Evolutionary conservation across 2,797 vertebrate species (phyloP), one percentile per base, ranked within the genome.

Genomic region (Alosa sapidissima): DNA sequence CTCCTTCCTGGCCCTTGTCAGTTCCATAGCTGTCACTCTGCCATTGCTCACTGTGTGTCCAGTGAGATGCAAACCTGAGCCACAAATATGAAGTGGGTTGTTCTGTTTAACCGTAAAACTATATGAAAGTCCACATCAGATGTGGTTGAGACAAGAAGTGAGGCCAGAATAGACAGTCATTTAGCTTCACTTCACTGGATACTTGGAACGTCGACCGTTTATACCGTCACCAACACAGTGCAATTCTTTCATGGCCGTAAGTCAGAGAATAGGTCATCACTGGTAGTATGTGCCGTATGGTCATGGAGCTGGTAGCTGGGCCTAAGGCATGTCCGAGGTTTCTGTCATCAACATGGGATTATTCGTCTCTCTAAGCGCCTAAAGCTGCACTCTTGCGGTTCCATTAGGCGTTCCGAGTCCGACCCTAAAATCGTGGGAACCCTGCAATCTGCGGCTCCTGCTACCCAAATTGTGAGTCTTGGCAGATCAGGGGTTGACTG

Each of bases 381-480:
- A 36, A 81, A 82, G 72, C 49, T 28, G 48, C 84, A n/a, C 54
- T 81, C 51, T 60, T 82, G 85, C 48, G 84, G 65, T 81, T 84
- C 41, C 41, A 78, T 68, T 49, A 60, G n/a, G 45, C 49, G 8
- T 60, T 47, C 24, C 68, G 78, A 62, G 78, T 81, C 55, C 81
- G 58, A 52, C 82, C 81, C 81, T 72, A 49, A 83, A 85, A 55
- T 10, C 52, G 21, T 45, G 48, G 14, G 68, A 84, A 82, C 52
- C 60, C 16, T 65, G 36, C 41, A 65, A 51, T 82, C 78, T 82
- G 62, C 47, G 75, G 81, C 85, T 58, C 33, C 68, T 81, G 54
- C 65, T 51, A 83, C n/a, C 55, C 41, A 82, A 65, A 84, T 82
- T 51, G 81, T 84, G 48, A 85, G 84, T 83, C 84, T 84, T 88